These are phyloP conservation scores for Torymus auratus DNA, from an alignment of 2,888 invertebrate species.

Conservation along the genomic window DNA sequence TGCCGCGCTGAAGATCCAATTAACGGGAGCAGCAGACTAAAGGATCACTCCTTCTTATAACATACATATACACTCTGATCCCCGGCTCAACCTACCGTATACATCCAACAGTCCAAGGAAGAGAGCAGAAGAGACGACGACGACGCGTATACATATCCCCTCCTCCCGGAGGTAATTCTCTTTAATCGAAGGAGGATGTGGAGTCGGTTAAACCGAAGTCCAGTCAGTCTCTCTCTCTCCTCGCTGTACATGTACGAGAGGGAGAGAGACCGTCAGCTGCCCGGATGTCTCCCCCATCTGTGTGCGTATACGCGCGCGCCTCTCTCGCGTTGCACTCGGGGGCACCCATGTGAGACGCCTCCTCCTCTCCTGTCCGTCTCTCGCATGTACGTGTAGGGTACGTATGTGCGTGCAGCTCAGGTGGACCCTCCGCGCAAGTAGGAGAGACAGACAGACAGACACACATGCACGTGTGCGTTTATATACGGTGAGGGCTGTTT, in stretches of 20 bases:
- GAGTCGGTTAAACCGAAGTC: constrained; percentile 77
- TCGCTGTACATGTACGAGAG: constrained; percentile 25
- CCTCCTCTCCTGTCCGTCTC: constrained; percentile 68
- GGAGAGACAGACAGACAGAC: no score
- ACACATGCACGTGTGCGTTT: no score
- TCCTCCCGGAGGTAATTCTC: constrained; percentile 74
- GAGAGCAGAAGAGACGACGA: neutral
- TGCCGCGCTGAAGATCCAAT: constrained; percentile 44
- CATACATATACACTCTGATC: neutral
- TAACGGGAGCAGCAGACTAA: constrained; percentile 49
- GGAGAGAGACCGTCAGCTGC: constrained; percentile 74
- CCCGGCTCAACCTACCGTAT: constrained; percentile 42
- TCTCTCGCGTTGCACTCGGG: constrained; percentile 72
- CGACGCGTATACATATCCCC: neutral
- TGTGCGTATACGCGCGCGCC: constrained; percentile 60
- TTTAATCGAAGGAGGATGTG: constrained; percentile 77
- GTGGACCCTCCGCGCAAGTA: no score
- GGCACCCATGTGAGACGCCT: constrained; percentile 77
- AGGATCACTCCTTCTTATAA: constrained; percentile 18
- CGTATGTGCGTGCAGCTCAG: no score
- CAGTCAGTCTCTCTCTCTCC: constrained; percentile 75
- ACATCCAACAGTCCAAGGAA: no score
- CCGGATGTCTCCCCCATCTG: constrained; percentile 77
- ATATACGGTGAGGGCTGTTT: no score
- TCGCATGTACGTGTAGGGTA: constrained; percentile 8